Conservation (phyloP, 2,797 vertebrate genomes). For the Geotrypetes seraphini region DNA sequence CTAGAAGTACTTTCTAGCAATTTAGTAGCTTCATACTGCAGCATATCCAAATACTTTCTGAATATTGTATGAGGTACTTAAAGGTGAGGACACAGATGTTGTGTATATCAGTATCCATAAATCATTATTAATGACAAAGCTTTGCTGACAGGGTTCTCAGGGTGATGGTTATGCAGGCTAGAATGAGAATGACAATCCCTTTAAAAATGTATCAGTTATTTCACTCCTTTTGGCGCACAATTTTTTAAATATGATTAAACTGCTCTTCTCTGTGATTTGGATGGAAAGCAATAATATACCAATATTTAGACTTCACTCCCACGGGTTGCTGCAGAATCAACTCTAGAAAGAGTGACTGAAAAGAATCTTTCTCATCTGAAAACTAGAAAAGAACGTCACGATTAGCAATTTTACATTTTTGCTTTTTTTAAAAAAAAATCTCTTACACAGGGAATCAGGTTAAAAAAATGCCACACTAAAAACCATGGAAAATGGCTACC, state of each 20-base stretch:
- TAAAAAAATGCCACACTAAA: too few species aligned
- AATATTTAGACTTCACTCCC: constrained; percentile 17
- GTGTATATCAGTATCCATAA: constrained; percentile 48
- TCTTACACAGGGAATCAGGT: too few species aligned
- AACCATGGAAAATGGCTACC: too few species aligned
- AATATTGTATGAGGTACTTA: constrained; percentile 54
- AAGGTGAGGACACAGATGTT: constrained; percentile 52
- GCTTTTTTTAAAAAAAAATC: too few species aligned
- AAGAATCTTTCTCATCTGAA: constrained; percentile 31
- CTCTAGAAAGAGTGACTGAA: constrained; percentile 29
- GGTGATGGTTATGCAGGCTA: constrained; percentile 21
- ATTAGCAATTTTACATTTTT: too few species aligned
- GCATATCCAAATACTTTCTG: constrained; percentile 41
- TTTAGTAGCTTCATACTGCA: constrained; percentile 47
- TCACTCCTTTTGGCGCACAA: constrained; percentile 30
- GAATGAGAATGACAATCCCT: constrained; percentile 38
- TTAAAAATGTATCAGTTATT: constrained; percentile 51
- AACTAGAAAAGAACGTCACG: constrained; percentile 9
- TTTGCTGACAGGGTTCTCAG: constrained; percentile 43
- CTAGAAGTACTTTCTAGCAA: constrained; percentile 34
- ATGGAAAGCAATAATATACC: constrained; percentile 36
- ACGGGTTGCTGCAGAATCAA: constrained; percentile 24
- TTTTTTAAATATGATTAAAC: constrained; percentile 47
- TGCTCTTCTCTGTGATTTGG: constrained; percentile 32
- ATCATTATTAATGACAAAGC: constrained; percentile 47